Percentiles rank a stretch among this genome's conserved stretches.
These are phyloP conservation scores for Aythya baeri DNA, from an alignment of 2,113 vertebrate species.

Conservation along the genomic window DNA sequence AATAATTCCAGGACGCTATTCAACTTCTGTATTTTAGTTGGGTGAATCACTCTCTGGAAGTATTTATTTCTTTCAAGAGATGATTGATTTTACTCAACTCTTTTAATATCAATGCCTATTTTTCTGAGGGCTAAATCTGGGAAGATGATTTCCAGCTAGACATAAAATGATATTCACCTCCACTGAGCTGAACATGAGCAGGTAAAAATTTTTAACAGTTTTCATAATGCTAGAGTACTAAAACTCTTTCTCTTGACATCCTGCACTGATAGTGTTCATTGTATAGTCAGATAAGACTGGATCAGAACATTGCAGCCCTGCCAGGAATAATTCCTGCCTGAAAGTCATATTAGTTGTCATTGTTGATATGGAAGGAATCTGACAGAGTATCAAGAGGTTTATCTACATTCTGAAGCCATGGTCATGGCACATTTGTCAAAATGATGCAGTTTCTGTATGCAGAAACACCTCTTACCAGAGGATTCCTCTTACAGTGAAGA, in stretches of 20 bases:
- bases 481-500: background rate
- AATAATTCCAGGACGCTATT: background rate
- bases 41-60: background rate
- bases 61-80: background rate
- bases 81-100: background rate
- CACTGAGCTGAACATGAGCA: background rate
- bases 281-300: background rate
- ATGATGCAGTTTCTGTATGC: background rate
- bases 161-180: background rate
- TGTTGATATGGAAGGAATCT: background rate
- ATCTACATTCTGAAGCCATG: background rate
- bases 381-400: accelerated
- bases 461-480: background rate
- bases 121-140: background rate
- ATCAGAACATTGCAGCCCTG: background rate
- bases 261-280: background rate
- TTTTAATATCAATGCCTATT: background rate
- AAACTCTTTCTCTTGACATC: background rate
- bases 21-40: background rate
- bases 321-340: background rate
- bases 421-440: background rate
- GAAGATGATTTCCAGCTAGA: background rate
- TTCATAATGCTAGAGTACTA: background rate
- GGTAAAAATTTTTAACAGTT: background rate
- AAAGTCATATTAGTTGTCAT: background rate